These are phyloP conservation scores for Cyanoderma ruficeps DNA, from an alignment of 2,113 vertebrate genomes.

Conservation along the genomic window DNA sequence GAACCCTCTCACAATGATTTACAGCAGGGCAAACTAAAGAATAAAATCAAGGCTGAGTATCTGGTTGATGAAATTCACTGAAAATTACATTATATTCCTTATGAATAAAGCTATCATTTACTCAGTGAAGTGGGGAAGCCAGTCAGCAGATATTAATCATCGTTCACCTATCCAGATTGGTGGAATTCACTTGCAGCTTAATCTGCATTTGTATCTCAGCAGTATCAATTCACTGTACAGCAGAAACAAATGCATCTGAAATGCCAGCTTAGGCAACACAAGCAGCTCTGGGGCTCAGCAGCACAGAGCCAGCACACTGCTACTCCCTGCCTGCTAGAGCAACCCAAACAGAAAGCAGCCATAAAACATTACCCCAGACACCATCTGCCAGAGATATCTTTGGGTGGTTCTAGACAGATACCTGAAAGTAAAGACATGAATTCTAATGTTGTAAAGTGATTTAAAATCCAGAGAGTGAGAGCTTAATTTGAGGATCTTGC, in stretches of 20 bases:
- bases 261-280: background rate
- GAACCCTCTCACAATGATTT: background rate
- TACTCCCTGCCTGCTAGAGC: background rate
- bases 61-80: background rate
- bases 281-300: background rate
- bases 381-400: background rate
- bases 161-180: background rate
- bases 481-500: background rate
- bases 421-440: background rate
- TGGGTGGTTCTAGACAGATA: background rate
- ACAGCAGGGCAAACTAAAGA: background rate
- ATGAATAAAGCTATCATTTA: slow-evolving; percentile 13
- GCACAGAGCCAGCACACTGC: background rate
- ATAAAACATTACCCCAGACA: background rate
- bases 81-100: slow-evolving; percentile 3
- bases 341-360: background rate
- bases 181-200: slow-evolving; percentile 14
- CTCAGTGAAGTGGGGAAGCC: slow-evolving; percentile 5
- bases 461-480: background rate
- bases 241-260: slow-evolving; percentile 27
- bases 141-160: slow-evolving; percentile 60
- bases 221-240: background rate
- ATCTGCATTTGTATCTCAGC: slow-evolving; percentile 35
- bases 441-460: background rate
- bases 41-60: background rate